A percentile compares a stretch with the other conserved stretches of the same genome.
These are phyloP conservation scores for Megaleporinus macrocephalus DNA, from an alignment of 2,113 vertebrate species.

Conservation along the genomic window DNA sequence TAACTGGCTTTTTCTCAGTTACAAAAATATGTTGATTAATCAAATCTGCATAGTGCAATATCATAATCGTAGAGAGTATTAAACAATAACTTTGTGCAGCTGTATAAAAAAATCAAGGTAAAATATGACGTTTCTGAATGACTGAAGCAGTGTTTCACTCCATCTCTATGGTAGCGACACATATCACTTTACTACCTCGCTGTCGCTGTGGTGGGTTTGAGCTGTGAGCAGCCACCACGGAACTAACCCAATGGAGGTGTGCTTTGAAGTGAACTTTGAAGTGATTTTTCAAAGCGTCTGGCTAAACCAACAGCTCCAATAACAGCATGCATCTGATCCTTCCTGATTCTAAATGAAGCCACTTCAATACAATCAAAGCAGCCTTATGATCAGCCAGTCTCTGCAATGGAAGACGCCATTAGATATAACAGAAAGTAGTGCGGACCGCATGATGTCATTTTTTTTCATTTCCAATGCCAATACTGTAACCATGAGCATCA, in stretches of 20 bases:
- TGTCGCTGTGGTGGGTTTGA: conserved; percentile 11
- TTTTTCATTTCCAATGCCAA: neutral
- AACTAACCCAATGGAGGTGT: conserved; percentile 44
- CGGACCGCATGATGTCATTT: too few relatives aligned
- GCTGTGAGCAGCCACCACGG: neutral
- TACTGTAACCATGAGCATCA: neutral
- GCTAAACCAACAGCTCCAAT: conserved; percentile 18
- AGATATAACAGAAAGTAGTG: neutral
- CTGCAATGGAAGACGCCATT: neutral
- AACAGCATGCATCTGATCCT: conserved; percentile 6
- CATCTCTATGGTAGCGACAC: neutral
- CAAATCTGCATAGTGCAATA: too few relatives aligned
- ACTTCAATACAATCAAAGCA: neutral
- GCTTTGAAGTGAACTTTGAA: conserved; percentile 59
- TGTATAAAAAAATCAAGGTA: too few relatives aligned
- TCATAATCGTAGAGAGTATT: too few relatives aligned
- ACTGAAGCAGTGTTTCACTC: neutral
- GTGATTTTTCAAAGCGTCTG: conserved; percentile 51
- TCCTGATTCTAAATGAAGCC: neutral
- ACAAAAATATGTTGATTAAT: too few relatives aligned
- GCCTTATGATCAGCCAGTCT: neutral
- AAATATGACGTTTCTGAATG: neutral
- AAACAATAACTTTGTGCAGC: too few relatives aligned
- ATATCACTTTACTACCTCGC: neutral
- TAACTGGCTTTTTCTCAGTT: too few relatives aligned